A percentile compares a stretch with the other conserved stretches of the same genome.
These are phyloP conservation scores for Agapostemon virescens DNA, from an alignment of 2,888 invertebrate species.

Conservation along the genomic window DNA sequence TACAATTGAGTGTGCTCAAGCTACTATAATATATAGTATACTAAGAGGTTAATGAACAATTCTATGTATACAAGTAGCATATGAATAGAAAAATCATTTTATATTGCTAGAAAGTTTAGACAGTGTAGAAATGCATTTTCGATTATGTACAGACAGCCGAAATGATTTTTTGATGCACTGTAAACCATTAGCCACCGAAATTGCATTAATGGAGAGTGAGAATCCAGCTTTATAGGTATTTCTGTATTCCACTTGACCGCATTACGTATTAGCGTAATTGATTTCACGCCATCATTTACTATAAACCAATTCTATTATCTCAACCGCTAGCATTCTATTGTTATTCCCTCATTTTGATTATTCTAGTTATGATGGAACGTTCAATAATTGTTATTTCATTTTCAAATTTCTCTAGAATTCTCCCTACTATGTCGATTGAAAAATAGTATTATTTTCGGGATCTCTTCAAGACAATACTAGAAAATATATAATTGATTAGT, in stretches of 20 bases:
- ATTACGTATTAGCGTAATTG: constrained; percentile 3
- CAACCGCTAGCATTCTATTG: not conserved
- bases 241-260: not conserved
- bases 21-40: no score
- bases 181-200: not conserved
- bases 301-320: not conserved
- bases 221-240: not conserved
- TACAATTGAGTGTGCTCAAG: no score
- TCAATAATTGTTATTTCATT: not conserved
- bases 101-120: not conserved
- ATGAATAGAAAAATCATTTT: not conserved
- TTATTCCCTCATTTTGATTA: not conserved
- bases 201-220: not conserved
- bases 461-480: no score
- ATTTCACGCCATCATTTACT: not conserved
- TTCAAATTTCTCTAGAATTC: not conserved
- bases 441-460: no score
- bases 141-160: not conserved
- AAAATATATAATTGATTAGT: no score
- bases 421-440: no score
- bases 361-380: not conserved
- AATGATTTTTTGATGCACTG: not conserved
- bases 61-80: not conserved
- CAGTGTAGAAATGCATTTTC: not conserved
- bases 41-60: no score